Percentiles rank a stretch among this genome's conserved stretches.
phyloP scores from a whole-genome alignment of 35 echinoderm and acorn worm genomes.

The Ophiothrix spiculata region DNA sequence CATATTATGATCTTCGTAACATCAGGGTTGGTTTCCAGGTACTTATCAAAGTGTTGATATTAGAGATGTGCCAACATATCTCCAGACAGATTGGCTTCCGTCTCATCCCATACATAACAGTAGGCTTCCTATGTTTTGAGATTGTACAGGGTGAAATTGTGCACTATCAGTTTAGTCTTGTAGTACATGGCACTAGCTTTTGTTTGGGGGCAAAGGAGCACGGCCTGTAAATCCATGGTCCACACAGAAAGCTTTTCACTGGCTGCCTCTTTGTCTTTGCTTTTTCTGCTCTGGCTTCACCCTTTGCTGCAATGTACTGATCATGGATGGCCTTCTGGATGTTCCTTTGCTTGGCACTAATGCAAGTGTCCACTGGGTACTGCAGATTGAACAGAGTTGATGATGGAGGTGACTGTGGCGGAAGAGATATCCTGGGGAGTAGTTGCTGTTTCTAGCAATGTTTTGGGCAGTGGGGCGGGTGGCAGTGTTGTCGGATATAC shows the following conservation, averaged over 20 bases:
- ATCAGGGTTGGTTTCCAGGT: not conserved
- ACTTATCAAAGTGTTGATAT: slow-evolving; percentile 15
- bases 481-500: too few relatives aligned
- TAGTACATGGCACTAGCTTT: slow-evolving; percentile 42
- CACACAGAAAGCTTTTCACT: slow-evolving; percentile 20
- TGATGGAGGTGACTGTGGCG: too few relatives aligned
- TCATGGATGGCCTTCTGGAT: not conserved
- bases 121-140: slow-evolving; percentile 17
- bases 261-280: not conserved
- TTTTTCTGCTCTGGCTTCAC: slow-evolving; percentile 5
- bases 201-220: slow-evolving; percentile 30
- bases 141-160: slow-evolving; percentile 41
- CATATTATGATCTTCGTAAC: slow-evolving; percentile 14
- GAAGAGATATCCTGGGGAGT: too few relatives aligned
- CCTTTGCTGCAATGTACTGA: not conserved
- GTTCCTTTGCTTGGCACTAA: not conserved
- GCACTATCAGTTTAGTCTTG: slow-evolving; percentile 28
- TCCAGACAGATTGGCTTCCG: slow-evolving; percentile 5
- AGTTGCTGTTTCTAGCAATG: too few relatives aligned
- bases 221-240: slow-evolving; percentile 33
- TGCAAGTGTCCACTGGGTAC: too few relatives aligned
- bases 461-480: too few relatives aligned
- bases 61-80: slow-evolving; percentile 32
- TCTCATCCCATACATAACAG: slow-evolving; percentile 14
- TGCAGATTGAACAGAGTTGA: too few relatives aligned